Conservation (phyloP, 1,140 invertebrate species). For the Armadillidium nasatum region DNA sequence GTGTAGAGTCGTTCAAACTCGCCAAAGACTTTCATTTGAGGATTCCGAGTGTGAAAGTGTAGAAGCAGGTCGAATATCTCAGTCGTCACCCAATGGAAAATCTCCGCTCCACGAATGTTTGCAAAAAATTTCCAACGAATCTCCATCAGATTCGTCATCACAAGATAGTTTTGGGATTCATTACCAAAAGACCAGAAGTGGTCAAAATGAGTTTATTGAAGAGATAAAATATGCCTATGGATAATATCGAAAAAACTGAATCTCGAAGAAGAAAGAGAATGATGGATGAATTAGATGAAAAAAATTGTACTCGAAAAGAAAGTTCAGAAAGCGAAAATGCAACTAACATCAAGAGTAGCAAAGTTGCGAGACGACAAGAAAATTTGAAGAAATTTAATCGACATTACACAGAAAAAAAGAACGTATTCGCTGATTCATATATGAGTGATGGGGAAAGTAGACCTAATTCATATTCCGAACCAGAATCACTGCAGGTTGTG, state of each 20-base stretch:
- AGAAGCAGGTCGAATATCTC: conserved; percentile 25
- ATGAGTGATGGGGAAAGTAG: neutral
- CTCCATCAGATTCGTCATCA: conserved; percentile 41
- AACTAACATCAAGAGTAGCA: conserved; percentile 26
- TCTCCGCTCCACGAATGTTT: conserved; percentile 24
- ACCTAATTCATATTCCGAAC: neutral
- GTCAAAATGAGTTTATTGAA: conserved; percentile 14
- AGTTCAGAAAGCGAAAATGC: neutral
- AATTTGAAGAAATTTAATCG: conserved; percentile 27
- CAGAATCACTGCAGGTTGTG: neutral
- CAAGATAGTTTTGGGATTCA: conserved; percentile 38
- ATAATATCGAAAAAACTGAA: neutral
- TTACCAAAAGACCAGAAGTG: neutral
- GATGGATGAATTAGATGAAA: neutral
- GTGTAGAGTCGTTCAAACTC: conserved; percentile 32
- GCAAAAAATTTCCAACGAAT: conserved; percentile 27
- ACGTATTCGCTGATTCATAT: conserved; percentile 2
- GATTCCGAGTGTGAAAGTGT: conserved; percentile 36
- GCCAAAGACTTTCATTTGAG: conserved; percentile 34
- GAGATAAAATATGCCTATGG: conserved; percentile 20
- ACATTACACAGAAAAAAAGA: conserved; percentile 19
- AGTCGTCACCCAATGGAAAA: conserved; percentile 29
- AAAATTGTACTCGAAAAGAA: conserved; percentile 10
- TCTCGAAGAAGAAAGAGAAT: conserved; percentile 18
- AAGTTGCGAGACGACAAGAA: conserved; percentile 21